These are phyloP conservation scores for Neoascia interrupta DNA, from an alignment of 2,888 invertebrate species.

Conservation along the genomic window DNA sequence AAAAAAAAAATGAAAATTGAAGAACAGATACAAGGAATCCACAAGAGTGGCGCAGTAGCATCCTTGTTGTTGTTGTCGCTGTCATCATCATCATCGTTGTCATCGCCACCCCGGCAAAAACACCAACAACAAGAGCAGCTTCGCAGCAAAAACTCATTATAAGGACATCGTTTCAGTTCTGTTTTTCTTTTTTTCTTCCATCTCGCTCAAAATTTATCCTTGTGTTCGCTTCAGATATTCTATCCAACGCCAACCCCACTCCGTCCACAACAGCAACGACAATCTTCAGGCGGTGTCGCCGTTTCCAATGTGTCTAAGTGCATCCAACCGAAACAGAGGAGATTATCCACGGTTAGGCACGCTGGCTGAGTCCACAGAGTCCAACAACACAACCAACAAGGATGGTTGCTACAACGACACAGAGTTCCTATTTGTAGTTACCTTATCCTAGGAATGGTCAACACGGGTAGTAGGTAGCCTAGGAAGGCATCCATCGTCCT, in stretches of 20 bases:
- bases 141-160: slow-evolving; percentile 64
- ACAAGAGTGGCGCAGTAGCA: slow-evolving; percentile 51
- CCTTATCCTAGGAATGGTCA: slow-evolving; percentile 63
- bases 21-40: slow-evolving; percentile 5
- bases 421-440: slow-evolving; percentile 63
- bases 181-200: slow-evolving; percentile 8
- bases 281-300: slow-evolving; percentile 55
- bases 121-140: slow-evolving; percentile 10
- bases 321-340: slow-evolving; percentile 68
- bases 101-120: slow-evolving; percentile 6
- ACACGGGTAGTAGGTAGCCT: too few species aligned
- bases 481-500: too few species aligned
- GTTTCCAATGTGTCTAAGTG: slow-evolving; percentile 65
- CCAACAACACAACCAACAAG: slow-evolving; percentile 4
- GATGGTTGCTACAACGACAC: slow-evolving; percentile 25
- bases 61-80: slow-evolving; percentile 45
- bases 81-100: slow-evolving; percentile 50
- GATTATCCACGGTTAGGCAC: slow-evolving; percentile 69
- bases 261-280: slow-evolving; percentile 47
- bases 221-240: slow-evolving; percentile 43
- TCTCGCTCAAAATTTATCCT: slow-evolving; percentile 32
- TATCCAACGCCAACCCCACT: slow-evolving; percentile 15
- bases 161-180: slow-evolving; percentile 20
- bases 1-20: not conserved
- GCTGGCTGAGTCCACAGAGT: slow-evolving; percentile 36